Evolutionary conservation across 2,888 invertebrate genomes (phyloP).

Genomic region (Napeogenes sylphis): DNA sequence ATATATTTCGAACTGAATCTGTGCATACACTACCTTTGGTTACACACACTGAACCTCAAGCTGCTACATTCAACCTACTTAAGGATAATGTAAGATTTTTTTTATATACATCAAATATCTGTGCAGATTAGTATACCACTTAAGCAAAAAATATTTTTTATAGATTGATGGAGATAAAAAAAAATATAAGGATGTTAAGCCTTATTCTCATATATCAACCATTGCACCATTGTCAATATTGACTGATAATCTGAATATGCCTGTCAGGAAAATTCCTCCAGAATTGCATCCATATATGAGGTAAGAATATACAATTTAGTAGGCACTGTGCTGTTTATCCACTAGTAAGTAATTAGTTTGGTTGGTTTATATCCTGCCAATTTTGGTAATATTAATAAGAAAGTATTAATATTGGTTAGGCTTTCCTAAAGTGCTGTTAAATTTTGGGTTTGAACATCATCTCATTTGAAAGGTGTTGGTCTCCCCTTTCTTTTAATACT

Average conservation of each 20-base stretch:
- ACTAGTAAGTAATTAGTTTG: too few species aligned
- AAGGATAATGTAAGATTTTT: constrained; percentile 49
- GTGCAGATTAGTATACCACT: background rate
- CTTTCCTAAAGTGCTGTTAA: too few species aligned
- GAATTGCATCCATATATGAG: constrained; percentile 81
- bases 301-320: constrained; percentile 46
- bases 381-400: too few species aligned
- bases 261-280: constrained; percentile 81
- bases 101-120: background rate
- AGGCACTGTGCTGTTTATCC: background rate
- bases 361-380: too few species aligned
- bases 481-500: too few species aligned
- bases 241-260: constrained; percentile 83
- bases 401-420: too few species aligned
- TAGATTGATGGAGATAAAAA: constrained; percentile 41
- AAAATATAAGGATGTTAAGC: constrained; percentile 48
- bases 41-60: constrained; percentile 85
- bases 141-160: constrained; percentile 32
- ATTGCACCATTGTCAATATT: constrained; percentile 86
- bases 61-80: constrained; percentile 84
- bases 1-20: constrained; percentile 78
- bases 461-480: too few species aligned
- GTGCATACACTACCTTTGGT: constrained; percentile 83
- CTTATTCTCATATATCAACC: constrained; percentile 87
- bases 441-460: too few species aligned